Evolutionary conservation across 2,113 vertebrate genomes (phyloP).

Genomic region (Sebastes schlegelii): DNA sequence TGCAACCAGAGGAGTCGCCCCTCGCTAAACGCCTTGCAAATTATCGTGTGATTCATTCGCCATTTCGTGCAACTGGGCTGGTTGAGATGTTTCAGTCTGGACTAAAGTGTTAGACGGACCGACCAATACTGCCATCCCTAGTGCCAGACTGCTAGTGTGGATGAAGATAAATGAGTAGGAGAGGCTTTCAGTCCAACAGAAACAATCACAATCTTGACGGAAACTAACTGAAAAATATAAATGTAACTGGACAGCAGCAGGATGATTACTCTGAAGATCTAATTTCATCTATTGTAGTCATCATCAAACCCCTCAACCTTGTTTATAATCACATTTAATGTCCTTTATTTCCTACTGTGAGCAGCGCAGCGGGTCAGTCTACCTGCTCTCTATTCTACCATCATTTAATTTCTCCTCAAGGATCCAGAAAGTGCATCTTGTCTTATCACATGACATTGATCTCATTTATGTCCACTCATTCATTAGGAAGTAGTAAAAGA

Average conservation of each 20-base stretch:
- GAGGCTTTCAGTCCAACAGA: no score
- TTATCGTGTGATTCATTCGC: no score
- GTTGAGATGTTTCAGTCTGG: no score
- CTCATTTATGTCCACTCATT: conserved; percentile 40
- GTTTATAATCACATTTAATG: neutral
- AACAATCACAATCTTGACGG: no score
- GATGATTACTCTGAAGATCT: neutral
- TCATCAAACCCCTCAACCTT: neutral
- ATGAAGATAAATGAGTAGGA: no score
- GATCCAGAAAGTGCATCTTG: conserved; percentile 15
- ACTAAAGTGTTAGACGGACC: no score
- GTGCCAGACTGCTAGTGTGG: no score
- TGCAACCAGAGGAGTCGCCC: no score
- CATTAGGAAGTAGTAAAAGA: conserved; percentile 36
- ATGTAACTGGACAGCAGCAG: neutral
- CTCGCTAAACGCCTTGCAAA: no score
- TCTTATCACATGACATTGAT: conserved; percentile 20
- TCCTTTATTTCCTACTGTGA: neutral
- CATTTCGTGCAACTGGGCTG: no score
- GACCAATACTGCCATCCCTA: no score
- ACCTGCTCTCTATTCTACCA: neutral
- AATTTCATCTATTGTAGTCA: neutral
- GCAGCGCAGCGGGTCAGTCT: neutral
- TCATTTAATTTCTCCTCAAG: conserved; percentile 14
- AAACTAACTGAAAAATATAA: no score